Percentiles rank a stretch among this genome's conserved stretches.
phyloP scores from a whole-genome alignment of 2,888 invertebrate genomes.

The Lycia hirtaria region DNA sequence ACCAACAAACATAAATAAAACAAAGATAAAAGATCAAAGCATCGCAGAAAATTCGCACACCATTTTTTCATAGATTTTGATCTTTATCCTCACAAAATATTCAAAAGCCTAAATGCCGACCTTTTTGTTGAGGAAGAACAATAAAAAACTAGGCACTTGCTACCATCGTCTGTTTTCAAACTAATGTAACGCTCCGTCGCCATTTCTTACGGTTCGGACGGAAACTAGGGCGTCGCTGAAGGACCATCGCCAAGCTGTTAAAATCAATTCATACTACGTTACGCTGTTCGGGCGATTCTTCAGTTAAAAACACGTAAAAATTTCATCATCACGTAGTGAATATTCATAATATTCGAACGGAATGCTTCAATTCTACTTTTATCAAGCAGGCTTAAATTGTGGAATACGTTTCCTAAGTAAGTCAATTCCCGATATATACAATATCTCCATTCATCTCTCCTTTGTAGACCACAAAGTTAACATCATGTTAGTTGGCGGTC shows the following conservation, averaged over 20 bases:
- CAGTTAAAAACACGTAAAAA: no score
- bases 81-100: conserved; percentile 10
- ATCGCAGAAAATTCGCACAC: conserved; percentile 11
- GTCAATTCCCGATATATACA: no score
- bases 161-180: conserved; percentile 11
- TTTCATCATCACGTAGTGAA: no score
- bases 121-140: conserved; percentile 22
- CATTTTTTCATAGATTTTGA: conserved; percentile 11
- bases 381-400: no score
- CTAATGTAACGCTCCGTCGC: conserved; percentile 8
- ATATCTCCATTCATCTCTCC: no score
- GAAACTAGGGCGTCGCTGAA: not conserved
- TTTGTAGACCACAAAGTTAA: no score
- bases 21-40: conserved; percentile 1
- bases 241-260: not conserved
- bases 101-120: conserved; percentile 18
- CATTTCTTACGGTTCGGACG: conserved; percentile 11
- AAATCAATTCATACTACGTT: not conserved
- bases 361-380: no score
- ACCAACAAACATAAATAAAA: not conserved
- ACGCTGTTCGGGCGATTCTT: not conserved
- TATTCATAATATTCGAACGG: no score
- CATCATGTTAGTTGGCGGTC: no score
- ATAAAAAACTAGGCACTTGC: conserved; percentile 16
- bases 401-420: no score